phyloP scores from a whole-genome alignment of 1,140 invertebrate species.

The Euwallacea fornicatus region DNA sequence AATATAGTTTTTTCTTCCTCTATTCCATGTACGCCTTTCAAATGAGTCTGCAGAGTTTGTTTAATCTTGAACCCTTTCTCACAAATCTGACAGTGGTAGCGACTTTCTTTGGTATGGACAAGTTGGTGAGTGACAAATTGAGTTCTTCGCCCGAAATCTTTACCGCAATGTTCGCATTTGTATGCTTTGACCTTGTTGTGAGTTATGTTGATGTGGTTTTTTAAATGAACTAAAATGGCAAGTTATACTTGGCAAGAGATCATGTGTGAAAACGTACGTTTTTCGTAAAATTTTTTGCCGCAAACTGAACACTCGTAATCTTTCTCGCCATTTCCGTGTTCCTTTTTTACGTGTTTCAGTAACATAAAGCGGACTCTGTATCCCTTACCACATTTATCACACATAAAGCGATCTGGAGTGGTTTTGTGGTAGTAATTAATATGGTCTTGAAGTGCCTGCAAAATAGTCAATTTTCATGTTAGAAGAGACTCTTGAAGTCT shows the following conservation, averaged over 20 bases:
- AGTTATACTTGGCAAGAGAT: not conserved
- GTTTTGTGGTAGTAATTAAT: conserved; percentile 37
- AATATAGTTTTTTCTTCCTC: conserved; percentile 35
- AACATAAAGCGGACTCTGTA: conserved; percentile 27
- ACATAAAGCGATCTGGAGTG: conserved; percentile 31
- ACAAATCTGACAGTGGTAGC: conserved; percentile 52
- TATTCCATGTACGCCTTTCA: conserved; percentile 34
- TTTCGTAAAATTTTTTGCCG: conserved; percentile 33
- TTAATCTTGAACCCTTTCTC: conserved; percentile 36
- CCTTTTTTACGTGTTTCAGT: conserved; percentile 30
- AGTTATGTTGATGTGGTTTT: conserved; percentile 33
- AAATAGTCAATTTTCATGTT: not conserved
- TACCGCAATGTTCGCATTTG: conserved; percentile 45
- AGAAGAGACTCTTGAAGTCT: no score
- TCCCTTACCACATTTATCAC: conserved; percentile 34
- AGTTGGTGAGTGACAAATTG: conserved; percentile 44
- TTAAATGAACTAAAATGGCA: conserved; percentile 27
- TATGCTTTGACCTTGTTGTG: conserved; percentile 52
- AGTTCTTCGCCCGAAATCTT: conserved; percentile 45
- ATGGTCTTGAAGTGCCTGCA: conserved; percentile 33
- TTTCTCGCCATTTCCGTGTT: conserved; percentile 32
- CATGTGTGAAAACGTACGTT: conserved; percentile 10
- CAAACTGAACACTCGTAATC: conserved; percentile 33
- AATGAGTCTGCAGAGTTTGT: conserved; percentile 34
- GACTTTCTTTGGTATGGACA: conserved; percentile 42